Evolutionary conservation across 2,888 invertebrate species (phyloP), one percentile per base, ranked within the genome.

Genomic region (Luperina nickerlii): DNA sequence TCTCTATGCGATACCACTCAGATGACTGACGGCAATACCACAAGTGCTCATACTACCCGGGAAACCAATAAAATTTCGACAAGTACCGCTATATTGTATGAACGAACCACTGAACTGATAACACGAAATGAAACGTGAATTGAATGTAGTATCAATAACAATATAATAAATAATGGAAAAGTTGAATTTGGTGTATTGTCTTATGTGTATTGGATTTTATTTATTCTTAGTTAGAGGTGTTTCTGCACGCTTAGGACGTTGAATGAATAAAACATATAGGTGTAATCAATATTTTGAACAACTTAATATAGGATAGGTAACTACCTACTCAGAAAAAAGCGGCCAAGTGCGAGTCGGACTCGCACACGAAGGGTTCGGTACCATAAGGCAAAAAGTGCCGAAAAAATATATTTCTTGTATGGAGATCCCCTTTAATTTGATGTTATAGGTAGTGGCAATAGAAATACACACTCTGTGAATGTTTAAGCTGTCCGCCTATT

Each of bases 11-110:
- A 79, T 42, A 66, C 83, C 87, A 91, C 90, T 83, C 79, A 76
- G 76, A 91, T 92, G 92, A 93, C 88, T 91, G 91, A 92, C 90
- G 90, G 90, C 89, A 89, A 92, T 91, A 91, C 91, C 91, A 91
- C 89, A 91, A 93, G 91, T 90, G 89, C 88, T 88, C 85, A 87
- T 88, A 91, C 87, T 90, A 89, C 86, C 82, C 81, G 84, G 89
- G 88, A 90, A 92, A 90, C 92, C 91, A 92, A 93, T 93, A 92
- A 91, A 91, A 91, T 91, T 88, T 87, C 87, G 78, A 89, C 85
- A 86, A 90, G 87, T 88, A 86, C 83, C 84, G 83, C 87, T 86
- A 89, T 86, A 86, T 88, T 86, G 85, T 88, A 87, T 82, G 83
- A 88, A 72, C 86, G 86, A 88, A 87, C 85, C 91, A 89, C 67